Evolutionary conservation across 2,113 vertebrate species (phyloP), one percentile per base, ranked within the genome.

Genomic region (Megalops atlanticus): DNA sequence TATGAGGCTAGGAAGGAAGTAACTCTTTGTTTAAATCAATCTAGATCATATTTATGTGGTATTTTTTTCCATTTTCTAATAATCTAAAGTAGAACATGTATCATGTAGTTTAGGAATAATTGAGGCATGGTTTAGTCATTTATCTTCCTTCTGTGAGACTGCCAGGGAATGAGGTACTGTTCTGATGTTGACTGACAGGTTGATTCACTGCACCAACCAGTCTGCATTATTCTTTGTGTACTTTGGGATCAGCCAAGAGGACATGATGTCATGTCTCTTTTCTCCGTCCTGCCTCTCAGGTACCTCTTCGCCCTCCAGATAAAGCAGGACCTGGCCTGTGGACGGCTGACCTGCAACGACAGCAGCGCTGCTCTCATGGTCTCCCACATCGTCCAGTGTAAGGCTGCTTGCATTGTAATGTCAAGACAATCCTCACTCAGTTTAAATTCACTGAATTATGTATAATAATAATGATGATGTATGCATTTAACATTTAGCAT

Each of bases 261-360:
- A 31, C n/a, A 27, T 64, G 7, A 64, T 33, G 21, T 76, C 11
- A 76, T 84, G 76, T 80, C 16, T 31, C 14, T 79, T 81, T 74
- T 39, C 75, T 85, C 71, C 0, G 82, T 76, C 89, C 43, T 89
- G 18, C 86, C 89, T 86, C 85, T 14, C 92, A 99, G 98, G 95
- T 99, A 99, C 93, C 94, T 99, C 86, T 99, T 99, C 90, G 97
- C 98, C 31, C 94, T 99, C 80, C 98, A 99, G 89, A 95, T 99
- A 88, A 98, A 97, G 90, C 97, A 98, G 90, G 98, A 99, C 87
- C 85, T 99, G 89, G 95, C 93, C 79, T 93, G 95, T 47, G 97
- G 97, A 86, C 94, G 93, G 74, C 89, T 99, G 86, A 97, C 95
- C 0, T 99, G 97, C 87, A 99, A 96, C 0, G 97, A 98, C 84